Base-by-base conservation (phyloP, 2,888 invertebrate species). In the Himalopsyche tibetana region DNA sequence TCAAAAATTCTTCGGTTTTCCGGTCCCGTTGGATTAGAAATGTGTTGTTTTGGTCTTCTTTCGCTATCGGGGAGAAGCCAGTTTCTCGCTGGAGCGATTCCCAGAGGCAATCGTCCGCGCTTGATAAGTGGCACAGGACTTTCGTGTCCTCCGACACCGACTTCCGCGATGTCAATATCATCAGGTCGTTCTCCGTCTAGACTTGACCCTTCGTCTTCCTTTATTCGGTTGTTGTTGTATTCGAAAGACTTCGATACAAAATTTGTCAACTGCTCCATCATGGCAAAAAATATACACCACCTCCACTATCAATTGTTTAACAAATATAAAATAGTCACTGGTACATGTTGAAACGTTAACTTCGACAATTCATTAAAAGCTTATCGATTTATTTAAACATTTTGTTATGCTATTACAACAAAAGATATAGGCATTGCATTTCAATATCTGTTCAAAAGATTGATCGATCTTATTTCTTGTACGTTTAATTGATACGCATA, bases 221-320 rank as follows among this genome's bases (percentile, higher is more conserved):
- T 87, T 38, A 88, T 87, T 19, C 85, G 74, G 80, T 88, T 88
- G 88, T 91, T 92, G 89, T 92, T 92, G 89, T 94, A 95, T 91
- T 96, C 96, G 92, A 97, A 96, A 88, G 97, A 97, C 93, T 97
- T 97, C 90, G 96, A 96, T 91, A 97, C 97, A 94, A 97, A 97
- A 94, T 97, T 96, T 91, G 97, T 96, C 92, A 97, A 94, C 94
- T 97, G 96, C 94, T 97, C 97, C 97, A 97, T 97, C 92, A 91
- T 92, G 74, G 74, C 74, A 74, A 12, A 74, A 74, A 74, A 15
- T 11, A 36, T 74, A 15, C 36, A 15, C 28, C 74, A 74, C 5
- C 15, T 74, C 5, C 74, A 74, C 74, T 74, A 12, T 74, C 36
- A 15, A 74, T 74, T 15, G 15, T 36, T 11, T 74, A 74, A 74